Conservation (phyloP, 2,113 vertebrate species). For the Entelurus aequoreus region DNA sequence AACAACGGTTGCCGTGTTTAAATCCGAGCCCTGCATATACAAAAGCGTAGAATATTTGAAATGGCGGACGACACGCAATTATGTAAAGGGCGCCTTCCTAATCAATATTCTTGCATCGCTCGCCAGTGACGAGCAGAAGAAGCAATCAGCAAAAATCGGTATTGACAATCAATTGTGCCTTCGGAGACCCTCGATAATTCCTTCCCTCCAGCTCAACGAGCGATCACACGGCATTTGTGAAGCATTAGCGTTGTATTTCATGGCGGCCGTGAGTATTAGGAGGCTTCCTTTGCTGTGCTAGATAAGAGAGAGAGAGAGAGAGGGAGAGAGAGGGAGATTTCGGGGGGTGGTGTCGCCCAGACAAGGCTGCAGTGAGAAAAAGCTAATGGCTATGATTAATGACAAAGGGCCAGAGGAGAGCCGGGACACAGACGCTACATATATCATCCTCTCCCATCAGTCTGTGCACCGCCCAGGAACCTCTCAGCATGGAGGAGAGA, state of each 20-base stretch:
- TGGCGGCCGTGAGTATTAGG: slow-evolving; percentile 30
- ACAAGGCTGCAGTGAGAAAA: slow-evolving; percentile 94
- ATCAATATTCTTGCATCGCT: too few species aligned
- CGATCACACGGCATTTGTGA: slow-evolving; percentile 13
- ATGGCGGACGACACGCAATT: neutral
- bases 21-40: too few species aligned
- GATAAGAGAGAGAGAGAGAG: slow-evolving; percentile 79
- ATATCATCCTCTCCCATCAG: slow-evolving; percentile 99
- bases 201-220: too few species aligned
- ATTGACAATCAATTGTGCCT: slow-evolving; percentile 49
- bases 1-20: too few species aligned
- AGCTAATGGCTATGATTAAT: slow-evolving; percentile 99
- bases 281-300: slow-evolving; percentile 63
- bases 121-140: slow-evolving; percentile 2
- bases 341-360: slow-evolving; percentile 79
- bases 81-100: slow-evolving; percentile 1
- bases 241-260: neutral
- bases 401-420: slow-evolving; percentile 99
- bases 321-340: slow-evolving; percentile 84
- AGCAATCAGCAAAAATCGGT: slow-evolving; percentile 54
- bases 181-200: slow-evolving; percentile 52
- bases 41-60: too few species aligned
- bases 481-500: slow-evolving; percentile 73
- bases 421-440: slow-evolving; percentile 98
- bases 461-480: slow-evolving; percentile 93